Base-by-base conservation (phyloP, 2,888 invertebrate species). In the Adelphocoris suturalis region DNA sequence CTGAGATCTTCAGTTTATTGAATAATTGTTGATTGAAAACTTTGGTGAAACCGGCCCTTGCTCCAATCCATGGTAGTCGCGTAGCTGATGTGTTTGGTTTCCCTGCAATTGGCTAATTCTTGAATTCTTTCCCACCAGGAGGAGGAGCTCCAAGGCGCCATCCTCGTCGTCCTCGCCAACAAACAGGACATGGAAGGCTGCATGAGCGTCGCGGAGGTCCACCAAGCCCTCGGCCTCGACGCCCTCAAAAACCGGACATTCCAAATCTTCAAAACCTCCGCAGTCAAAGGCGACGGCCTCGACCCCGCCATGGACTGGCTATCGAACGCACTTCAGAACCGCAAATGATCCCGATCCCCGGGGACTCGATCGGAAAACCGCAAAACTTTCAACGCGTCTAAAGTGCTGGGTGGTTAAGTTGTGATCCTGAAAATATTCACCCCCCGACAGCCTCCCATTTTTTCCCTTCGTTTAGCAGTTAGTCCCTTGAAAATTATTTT, bases 221-320 rank as follows among this genome's bases (percentile, higher is more conserved):
- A 99, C 93, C 98, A 98, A 94, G 98, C 99, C 0, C 94, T 99
- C 80, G 99, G 99, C 16, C 94, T 99, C 92, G 98, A 99, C 92
- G 97, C 97, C 16, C 95, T 99, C 89, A 98, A 99, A 94, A 98
- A 98, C 94, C 95, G 99, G 93, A 99, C 99, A 93, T 99, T 99
- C 95, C 99, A 99, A 95, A 99, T 99, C 93, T 99, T 99, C 94
- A 99, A 99, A 95, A 99, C 99, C 1, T 99, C 99, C 0, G 99
- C 99, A 80, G 97, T 98, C 92, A 98, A 99, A 94, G 99, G 99
- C 46, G 99, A 99, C 94, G 99, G 99, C 0, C 95, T 99, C 85
- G 99, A 99, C 93, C 98, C 98, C 94, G 99, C 99, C 91, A 99
- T 99, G 99, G 99, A 99, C 94, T 99, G 99, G 99, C 96, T 98